Conservation (phyloP, 23 tunicate species). For the Phallusia fumigata region DNA sequence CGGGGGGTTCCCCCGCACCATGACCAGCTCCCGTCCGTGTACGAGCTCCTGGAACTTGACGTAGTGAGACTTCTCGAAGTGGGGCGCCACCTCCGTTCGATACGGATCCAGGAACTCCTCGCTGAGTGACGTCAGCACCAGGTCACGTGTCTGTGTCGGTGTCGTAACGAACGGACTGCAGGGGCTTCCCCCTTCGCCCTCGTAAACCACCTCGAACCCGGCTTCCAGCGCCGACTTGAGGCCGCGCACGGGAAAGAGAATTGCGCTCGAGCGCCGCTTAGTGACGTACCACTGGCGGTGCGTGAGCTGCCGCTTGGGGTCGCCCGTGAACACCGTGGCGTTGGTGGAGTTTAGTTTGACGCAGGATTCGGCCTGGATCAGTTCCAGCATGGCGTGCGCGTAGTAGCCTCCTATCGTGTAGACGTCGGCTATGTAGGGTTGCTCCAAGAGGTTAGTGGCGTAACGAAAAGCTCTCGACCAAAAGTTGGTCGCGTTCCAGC, state of each 20-base stretch:
- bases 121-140: neutral
- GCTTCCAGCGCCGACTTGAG: constrained; percentile 61
- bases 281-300: constrained; percentile 50
- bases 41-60: constrained; percentile 55
- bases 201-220: constrained; percentile 50
- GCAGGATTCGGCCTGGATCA: constrained; percentile 51
- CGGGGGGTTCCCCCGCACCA: constrained; percentile 15
- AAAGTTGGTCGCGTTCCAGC: constrained; percentile 4
- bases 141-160: neutral
- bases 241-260: constrained; percentile 30
- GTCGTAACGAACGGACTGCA: constrained; percentile 41
- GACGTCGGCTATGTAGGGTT: constrained; percentile 18
- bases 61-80: constrained; percentile 38
- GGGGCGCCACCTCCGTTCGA: neutral
- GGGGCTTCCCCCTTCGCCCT: constrained; percentile 69
- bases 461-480: neutral
- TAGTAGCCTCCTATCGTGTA: constrained; percentile 64
- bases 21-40: constrained; percentile 29
- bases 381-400: constrained; percentile 35
- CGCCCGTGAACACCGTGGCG: constrained; percentile 44
- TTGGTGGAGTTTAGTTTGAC: constrained; percentile 18
- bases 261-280: constrained; percentile 19
- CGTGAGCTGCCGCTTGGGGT: constrained; percentile 37
- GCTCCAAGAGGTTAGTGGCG: constrained; percentile 16
- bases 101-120: neutral